Conservation (phyloP, 2,797 vertebrate genomes). For the Leptoclinus maculatus region DNA sequence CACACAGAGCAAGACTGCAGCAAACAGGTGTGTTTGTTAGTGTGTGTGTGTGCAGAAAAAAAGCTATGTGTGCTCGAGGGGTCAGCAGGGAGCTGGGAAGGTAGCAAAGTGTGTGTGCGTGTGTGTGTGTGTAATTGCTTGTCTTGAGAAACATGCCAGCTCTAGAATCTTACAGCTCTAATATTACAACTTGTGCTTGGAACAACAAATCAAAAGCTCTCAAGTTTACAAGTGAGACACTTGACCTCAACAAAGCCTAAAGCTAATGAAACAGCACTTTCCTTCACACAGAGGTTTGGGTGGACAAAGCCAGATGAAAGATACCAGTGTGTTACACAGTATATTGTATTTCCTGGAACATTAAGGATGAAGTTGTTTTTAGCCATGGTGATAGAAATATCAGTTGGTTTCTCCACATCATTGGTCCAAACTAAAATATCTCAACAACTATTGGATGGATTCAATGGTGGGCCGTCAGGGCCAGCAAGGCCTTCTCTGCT, state of each 20-base stretch:
- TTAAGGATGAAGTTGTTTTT: not conserved
- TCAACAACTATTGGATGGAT: not conserved
- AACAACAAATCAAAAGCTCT: slow-evolving; percentile 54
- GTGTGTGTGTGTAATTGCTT: slow-evolving; percentile 27
- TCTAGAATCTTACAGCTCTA: slow-evolving; percentile 22
- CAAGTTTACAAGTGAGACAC: slow-evolving; percentile 46
- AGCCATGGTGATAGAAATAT: not conserved
- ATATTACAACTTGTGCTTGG: slow-evolving; percentile 50
- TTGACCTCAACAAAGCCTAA: slow-evolving; percentile 31
- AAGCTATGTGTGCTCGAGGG: slow-evolving; percentile 5
- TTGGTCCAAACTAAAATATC: not conserved
- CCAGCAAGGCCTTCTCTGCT: no score
- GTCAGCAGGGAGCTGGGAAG: slow-evolving; percentile 19
- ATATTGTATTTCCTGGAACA: not conserved
- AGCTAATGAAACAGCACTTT: slow-evolving; percentile 40
- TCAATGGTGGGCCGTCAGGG: no score
- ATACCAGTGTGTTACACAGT: not conserved
- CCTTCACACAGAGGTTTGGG: slow-evolving; percentile 1
- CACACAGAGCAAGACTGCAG: not conserved
- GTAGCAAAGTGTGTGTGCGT: not conserved
- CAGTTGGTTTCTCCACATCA: not conserved
- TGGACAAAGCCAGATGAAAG: not conserved
- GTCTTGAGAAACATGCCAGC: slow-evolving; percentile 34
- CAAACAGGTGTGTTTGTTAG: slow-evolving; percentile 22
- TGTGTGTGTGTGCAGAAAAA: slow-evolving; percentile 7